Conservation (phyloP, 2,888 invertebrate genomes). For the Blera fallax region DNA sequence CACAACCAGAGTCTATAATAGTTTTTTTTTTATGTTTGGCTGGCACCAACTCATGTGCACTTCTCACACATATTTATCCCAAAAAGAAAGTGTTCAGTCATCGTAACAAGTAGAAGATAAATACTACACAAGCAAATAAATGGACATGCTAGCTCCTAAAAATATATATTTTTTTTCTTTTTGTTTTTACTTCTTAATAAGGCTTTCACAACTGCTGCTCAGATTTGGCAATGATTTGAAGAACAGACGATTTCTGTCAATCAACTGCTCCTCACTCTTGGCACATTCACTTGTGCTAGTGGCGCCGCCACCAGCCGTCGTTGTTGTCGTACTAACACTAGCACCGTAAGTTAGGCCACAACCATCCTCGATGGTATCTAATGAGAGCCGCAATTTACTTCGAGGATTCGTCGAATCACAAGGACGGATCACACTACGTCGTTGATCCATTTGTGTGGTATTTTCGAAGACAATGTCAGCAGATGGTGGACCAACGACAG, state of each 20-base stretch:
- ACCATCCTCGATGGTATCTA: conserved; percentile 77
- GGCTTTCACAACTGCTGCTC: conserved; percentile 86
- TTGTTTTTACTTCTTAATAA: conserved; percentile 82
- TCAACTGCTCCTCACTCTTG: conserved; percentile 73
- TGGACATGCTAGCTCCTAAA: conserved; percentile 50
- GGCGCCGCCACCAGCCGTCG: conserved; percentile 45
- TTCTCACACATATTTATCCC: conserved; percentile 43
- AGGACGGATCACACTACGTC: conserved; percentile 46
- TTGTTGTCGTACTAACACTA: conserved; percentile 47
- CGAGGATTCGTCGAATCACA: conserved; percentile 80
- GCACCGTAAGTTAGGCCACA: conserved; percentile 40
- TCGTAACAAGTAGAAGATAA: conserved; percentile 50
- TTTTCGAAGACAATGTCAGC: conserved; percentile 76
- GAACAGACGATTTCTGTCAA: conserved; percentile 79
- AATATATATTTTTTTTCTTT: conserved; percentile 48
- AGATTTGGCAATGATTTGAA: conserved; percentile 88
- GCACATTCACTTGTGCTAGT: conserved; percentile 66
- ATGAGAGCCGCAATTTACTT: conserved; percentile 79
- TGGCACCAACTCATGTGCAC: conserved; percentile 19
- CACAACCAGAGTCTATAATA: conserved; percentile 54
- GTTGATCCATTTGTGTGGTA: conserved; percentile 79
- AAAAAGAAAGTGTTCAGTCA: conserved; percentile 58
- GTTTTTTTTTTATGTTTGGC: not conserved
- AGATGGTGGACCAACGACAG: conserved; percentile 74
- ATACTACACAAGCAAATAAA: conserved; percentile 55